Base-by-base conservation (phyloP, 2,888 invertebrate species). In the Pseudococcus jackbeardsleyi region DNA sequence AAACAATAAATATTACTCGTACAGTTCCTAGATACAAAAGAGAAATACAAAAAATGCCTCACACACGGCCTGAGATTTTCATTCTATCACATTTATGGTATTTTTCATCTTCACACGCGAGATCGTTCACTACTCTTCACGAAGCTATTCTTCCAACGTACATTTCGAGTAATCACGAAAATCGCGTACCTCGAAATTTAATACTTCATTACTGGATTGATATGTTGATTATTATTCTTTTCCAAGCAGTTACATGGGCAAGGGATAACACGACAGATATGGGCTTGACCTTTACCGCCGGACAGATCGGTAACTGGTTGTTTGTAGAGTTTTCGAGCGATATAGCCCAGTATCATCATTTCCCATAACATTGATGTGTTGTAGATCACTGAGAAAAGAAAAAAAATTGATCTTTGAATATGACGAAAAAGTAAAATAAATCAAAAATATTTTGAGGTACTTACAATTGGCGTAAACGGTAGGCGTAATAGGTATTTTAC, bases 391-490 rank as follows among this genome's bases (percentile, higher is more conserved):
- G 93, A 90, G 93, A 93, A 82, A 7, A 39, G 26, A 85, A 50
- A 59, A 88, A n/a, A 79, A 33, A 39, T 42, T 22, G 33, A 59
- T 59, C 11, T 50, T 42, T n/a, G 54, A 85, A 6, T 19, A 42
- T 42, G 3, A 19, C 50, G 8, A 8, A 4, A 50, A 12, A 12
- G 12, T 50, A 9, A 48, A 46, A 84, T 42, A 3, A 77, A 39
- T 39, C n/a, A 77, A 8, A 19, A 19, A 33, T 19, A 19, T 39
- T 85, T 4, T 15, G 17, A 85, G 11, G 1, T 84, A 92, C 94
- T 94, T 92, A 95, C 95, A 91, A 91, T 94, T 94, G 88, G 94
- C 94, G 90, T 94, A 94, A 7, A 95, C 94, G 46, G 93, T 91
- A 0, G 95, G 95, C 85, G 95, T 94, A 89, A 95, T 92, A 0